Evolutionary conservation across 1,140 invertebrate species (phyloP).

Genomic region (Lasaia peninsularis): DNA sequence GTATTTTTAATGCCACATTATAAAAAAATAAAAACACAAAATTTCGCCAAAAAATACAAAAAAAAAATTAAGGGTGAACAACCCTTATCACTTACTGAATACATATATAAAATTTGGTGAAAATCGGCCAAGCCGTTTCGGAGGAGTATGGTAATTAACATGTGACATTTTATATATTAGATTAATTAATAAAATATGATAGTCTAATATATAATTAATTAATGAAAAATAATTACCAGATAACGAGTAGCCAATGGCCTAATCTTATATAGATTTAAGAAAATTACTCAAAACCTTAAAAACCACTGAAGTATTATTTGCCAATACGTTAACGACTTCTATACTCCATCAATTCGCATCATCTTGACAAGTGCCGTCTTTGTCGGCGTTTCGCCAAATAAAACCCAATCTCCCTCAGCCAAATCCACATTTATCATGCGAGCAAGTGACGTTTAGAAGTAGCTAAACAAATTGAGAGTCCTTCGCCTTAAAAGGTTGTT

Average conservation of each 20-base stretch:
- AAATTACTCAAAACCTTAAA: slow-evolving; percentile 3
- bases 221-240: too few relatives aligned
- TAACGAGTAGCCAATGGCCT: not conserved
- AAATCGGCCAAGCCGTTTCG: too few relatives aligned
- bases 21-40: too few relatives aligned
- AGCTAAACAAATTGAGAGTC: slow-evolving; percentile 71
- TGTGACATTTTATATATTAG: too few relatives aligned
- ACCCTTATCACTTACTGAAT: too few relatives aligned
- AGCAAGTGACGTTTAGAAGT: slow-evolving; percentile 71
- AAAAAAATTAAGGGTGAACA: too few relatives aligned
- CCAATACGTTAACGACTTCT: slow-evolving; percentile 15
- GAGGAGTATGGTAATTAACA: too few relatives aligned
- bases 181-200: too few relatives aligned
- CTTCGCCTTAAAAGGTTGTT: slow-evolving; percentile 56
- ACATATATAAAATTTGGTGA: too few relatives aligned
- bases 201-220: too few relatives aligned
- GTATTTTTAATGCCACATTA: too few relatives aligned
- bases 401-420: slow-evolving; percentile 50
- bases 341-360: slow-evolving; percentile 17
- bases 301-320: slow-evolving; percentile 7
- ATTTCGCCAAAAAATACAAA: too few relatives aligned
- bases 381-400: slow-evolving; percentile 52
- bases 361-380: slow-evolving; percentile 21
- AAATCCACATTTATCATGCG: slow-evolving; percentile 68
- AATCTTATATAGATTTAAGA: not conserved